phyloP scores from a whole-genome alignment of 1,140 invertebrate genomes.

The Apis florea region DNA sequence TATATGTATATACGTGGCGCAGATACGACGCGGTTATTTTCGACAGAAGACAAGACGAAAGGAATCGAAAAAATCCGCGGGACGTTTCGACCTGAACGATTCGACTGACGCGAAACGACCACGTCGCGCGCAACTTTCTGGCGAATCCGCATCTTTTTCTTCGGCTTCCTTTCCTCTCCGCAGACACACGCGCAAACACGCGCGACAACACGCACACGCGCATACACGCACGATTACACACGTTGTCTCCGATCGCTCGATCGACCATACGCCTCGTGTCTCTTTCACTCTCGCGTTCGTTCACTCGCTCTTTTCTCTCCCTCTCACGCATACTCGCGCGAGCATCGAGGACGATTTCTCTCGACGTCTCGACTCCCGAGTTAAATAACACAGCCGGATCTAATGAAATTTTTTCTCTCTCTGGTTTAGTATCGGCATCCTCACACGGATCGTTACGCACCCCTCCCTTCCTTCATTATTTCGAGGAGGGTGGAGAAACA shows the following conservation, averaged over 20 bases:
- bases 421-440: background rate
- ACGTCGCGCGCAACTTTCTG: constrained; percentile 20
- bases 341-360: background rate
- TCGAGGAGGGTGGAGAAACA: background rate
- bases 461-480: background rate
- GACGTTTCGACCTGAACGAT: constrained; percentile 21
- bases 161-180: constrained; percentile 11
- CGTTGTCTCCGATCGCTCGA: background rate
- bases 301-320: background rate
- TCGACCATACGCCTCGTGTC: background rate
- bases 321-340: background rate
- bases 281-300: background rate
- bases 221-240: constrained; percentile 8
- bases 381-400: constrained; percentile 3
- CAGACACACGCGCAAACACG: background rate
- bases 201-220: too few species aligned
- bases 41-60: constrained; percentile 51
- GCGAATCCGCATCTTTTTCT: background rate
- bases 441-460: constrained; percentile 2
- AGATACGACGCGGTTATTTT: constrained; percentile 17
- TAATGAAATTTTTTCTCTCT: constrained; percentile 1
- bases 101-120: constrained; percentile 15
- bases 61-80: constrained; percentile 38
- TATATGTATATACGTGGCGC: background rate
- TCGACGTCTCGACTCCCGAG: background rate